A percentile compares a stretch with the other conserved stretches of the same genome.
Conservation (phyloP, 2,888 invertebrate genomes). For the Euplexia lucipara region DNA sequence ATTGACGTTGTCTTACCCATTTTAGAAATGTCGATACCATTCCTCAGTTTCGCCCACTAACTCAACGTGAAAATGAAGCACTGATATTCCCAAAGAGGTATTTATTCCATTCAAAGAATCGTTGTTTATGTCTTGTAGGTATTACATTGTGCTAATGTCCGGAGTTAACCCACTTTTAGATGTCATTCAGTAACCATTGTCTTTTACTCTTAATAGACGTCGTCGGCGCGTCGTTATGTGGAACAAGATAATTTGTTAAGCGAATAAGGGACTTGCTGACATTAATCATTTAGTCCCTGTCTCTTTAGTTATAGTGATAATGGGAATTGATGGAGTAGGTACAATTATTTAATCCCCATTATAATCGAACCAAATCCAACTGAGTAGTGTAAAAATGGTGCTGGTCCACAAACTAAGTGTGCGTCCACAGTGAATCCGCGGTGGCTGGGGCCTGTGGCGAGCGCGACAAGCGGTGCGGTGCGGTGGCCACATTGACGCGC, state of each 20-base stretch:
- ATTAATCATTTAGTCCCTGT: conserved; percentile 17
- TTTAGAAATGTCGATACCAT: conserved; percentile 16
- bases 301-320: too few relatives aligned
- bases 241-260: conserved; percentile 44
- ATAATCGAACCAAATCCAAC: too few relatives aligned
- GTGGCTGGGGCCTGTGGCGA: too few relatives aligned
- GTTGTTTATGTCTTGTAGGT: conserved; percentile 43
- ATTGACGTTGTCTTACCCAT: background rate
- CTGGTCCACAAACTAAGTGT: too few relatives aligned
- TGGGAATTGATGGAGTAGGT: too few relatives aligned
- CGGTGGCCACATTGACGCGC: too few relatives aligned
- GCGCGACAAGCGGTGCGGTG: too few relatives aligned
- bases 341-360: too few relatives aligned
- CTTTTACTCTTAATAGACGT: conserved; percentile 45
- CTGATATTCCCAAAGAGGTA: conserved; percentile 12
- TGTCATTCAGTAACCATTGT: conserved; percentile 48
- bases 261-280: conserved; percentile 16
- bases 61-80: background rate
- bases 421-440: too few relatives aligned
- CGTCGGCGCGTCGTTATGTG: too few relatives aligned
- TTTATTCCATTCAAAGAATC: conserved; percentile 28
- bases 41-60: background rate
- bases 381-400: too few relatives aligned
- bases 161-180: conserved; percentile 48
- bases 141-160: conserved; percentile 42